phyloP scores from a whole-genome alignment of 2,888 invertebrate species.

The Thymelicus acteon region DNA sequence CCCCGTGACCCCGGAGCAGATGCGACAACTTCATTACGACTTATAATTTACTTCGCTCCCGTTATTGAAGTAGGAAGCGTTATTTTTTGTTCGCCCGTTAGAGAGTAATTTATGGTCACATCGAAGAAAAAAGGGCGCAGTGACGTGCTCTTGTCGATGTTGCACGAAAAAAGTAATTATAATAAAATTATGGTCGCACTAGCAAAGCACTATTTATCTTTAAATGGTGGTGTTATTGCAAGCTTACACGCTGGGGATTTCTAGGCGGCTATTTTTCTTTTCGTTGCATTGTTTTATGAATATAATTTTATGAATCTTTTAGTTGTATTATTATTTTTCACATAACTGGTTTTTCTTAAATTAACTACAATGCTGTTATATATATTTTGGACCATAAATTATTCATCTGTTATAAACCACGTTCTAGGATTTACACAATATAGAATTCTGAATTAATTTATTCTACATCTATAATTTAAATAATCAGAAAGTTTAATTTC shows the following conservation, averaged over 20 bases:
- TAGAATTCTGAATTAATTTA: no score
- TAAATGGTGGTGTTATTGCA: background rate
- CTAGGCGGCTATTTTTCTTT: background rate
- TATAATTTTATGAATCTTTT: no score
- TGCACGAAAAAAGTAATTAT: slow-evolving; percentile 49
- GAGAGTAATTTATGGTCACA: slow-evolving; percentile 74
- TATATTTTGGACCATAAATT: no score
- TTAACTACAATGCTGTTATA: background rate
- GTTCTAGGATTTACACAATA: no score
- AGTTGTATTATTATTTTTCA: no score
- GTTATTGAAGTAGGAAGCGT: slow-evolving; percentile 79
- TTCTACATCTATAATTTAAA: no score
- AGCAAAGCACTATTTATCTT: background rate
- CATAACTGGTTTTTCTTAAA: no score
- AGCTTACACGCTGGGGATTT: background rate
- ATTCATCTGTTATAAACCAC: no score
- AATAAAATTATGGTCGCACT: slow-evolving; percentile 14
- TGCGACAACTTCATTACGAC: slow-evolving; percentile 77
- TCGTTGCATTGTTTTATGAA: slow-evolving; percentile 10
- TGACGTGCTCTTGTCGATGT: slow-evolving; percentile 51
- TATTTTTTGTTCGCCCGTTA: slow-evolving; percentile 72
- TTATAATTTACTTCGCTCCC: slow-evolving; percentile 79
- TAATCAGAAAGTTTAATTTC: no score
- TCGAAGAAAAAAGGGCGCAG: slow-evolving; percentile 63
- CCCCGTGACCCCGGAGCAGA: slow-evolving; percentile 72